phyloP scores from a whole-genome alignment of 2,113 vertebrate species.

The Caloenas nicobarica region DNA sequence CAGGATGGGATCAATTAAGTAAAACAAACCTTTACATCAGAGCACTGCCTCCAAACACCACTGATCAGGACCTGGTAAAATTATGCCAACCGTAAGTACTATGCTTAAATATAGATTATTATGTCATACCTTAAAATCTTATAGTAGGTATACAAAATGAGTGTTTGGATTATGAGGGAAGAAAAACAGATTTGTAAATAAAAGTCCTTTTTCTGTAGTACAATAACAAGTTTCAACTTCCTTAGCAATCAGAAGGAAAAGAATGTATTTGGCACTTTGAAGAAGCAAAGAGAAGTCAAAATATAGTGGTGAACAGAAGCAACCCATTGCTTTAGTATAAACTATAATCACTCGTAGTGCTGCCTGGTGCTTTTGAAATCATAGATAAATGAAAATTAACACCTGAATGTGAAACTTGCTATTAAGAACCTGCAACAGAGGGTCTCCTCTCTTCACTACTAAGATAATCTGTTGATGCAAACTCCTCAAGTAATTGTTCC shows the following conservation, averaged over 20 bases:
- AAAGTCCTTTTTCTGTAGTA: background rate
- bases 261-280: background rate
- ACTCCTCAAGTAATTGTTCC: background rate
- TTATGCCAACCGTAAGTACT: slow-evolving; percentile 98
- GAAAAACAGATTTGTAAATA: background rate
- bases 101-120: background rate
- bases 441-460: background rate
- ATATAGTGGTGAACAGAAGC: background rate
- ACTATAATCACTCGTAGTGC: background rate
- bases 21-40: slow-evolving; percentile 99
- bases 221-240: background rate
- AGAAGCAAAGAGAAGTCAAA: background rate
- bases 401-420: background rate
- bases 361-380: background rate
- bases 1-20: slow-evolving; percentile 98
- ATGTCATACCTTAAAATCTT: background rate
- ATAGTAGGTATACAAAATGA: background rate
- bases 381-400: background rate
- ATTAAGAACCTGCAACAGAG: background rate
- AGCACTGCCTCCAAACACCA: slow-evolving; percentile 93
- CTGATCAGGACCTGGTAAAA: slow-evolving; percentile 98
- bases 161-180: background rate
- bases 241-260: background rate
- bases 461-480: background rate
- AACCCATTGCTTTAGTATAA: background rate